Evolutionary conservation across 2,888 invertebrate species (phyloP).

Genomic region (Callyntrura guangdongensis): DNA sequence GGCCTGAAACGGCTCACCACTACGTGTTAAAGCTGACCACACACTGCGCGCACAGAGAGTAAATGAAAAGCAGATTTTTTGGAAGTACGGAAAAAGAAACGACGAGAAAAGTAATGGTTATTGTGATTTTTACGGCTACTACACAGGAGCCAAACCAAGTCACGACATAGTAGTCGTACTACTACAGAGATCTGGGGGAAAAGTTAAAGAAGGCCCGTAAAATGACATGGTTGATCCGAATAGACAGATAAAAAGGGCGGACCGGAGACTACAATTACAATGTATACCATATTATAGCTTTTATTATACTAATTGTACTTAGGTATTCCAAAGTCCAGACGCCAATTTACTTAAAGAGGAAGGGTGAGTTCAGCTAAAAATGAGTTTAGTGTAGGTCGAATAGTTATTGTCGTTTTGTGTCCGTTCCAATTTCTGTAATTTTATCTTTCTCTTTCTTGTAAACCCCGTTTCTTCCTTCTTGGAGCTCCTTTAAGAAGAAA

Average conservation of each 20-base stretch:
- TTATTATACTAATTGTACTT: conserved; percentile 8
- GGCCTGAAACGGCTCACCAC: background rate
- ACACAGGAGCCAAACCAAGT: conserved; percentile 9
- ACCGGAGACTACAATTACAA: background rate
- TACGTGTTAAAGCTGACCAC: background rate
- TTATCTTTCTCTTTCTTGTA: conserved; percentile 1
- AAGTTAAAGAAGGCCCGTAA: background rate
- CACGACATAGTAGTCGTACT: conserved; percentile 4
- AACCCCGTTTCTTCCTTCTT: background rate
- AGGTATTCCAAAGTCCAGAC: conserved; percentile 27
- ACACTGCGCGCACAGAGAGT: background rate
- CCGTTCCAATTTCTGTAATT: conserved; percentile 33
- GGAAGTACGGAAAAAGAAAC: background rate
- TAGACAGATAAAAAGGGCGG: conserved; percentile 7
- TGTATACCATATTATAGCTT: background rate
- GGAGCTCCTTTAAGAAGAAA: background rate
- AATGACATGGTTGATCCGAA: conserved; percentile 42
- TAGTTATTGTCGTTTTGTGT: conserved; percentile 24
- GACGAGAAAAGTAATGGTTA: background rate
- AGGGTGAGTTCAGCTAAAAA: conserved; percentile 17
- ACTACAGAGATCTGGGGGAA: background rate
- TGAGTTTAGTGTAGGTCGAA: conserved; percentile 28
- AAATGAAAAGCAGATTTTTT: conserved; percentile 4
- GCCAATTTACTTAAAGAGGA: conserved; percentile 22
- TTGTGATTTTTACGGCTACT: conserved; percentile 18